These are phyloP conservation scores for Erebia aethiops DNA, from an alignment of 2,888 invertebrate genomes.

Conservation along the genomic window DNA sequence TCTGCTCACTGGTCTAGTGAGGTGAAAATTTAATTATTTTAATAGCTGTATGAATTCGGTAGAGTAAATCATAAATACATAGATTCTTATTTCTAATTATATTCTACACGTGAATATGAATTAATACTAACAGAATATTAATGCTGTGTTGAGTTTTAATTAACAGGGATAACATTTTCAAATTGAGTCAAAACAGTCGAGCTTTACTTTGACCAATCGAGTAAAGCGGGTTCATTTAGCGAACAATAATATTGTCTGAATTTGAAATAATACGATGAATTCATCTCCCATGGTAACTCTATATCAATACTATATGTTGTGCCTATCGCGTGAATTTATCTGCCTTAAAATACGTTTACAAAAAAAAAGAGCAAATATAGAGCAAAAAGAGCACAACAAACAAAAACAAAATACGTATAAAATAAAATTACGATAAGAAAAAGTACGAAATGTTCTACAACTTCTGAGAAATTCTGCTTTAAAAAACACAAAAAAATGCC, in stretches of 20 bases:
- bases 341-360: no score
- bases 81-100: not conserved
- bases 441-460: no score
- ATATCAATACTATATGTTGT: not conserved
- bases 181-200: slow-evolving; percentile 19
- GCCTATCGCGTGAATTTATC: no score
- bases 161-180: slow-evolving; percentile 19
- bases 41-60: not conserved
- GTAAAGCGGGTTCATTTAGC: slow-evolving; percentile 39
- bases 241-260: slow-evolving; percentile 34
- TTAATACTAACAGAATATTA: not conserved
- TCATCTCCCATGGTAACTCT: slow-evolving; percentile 55
- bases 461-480: no score
- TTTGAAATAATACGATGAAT: slow-evolving; percentile 34
- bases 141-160: slow-evolving; percentile 16
- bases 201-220: slow-evolving; percentile 23
- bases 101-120: not conserved
- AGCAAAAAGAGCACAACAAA: no score
- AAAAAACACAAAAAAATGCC: no score
- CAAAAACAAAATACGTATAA: no score
- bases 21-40: no score
- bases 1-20: no score
- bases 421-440: no score
- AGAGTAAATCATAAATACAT: not conserved
- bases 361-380: no score